Conservation (phyloP, 2,113 vertebrate species). For the Atrichornis clamosus region DNA sequence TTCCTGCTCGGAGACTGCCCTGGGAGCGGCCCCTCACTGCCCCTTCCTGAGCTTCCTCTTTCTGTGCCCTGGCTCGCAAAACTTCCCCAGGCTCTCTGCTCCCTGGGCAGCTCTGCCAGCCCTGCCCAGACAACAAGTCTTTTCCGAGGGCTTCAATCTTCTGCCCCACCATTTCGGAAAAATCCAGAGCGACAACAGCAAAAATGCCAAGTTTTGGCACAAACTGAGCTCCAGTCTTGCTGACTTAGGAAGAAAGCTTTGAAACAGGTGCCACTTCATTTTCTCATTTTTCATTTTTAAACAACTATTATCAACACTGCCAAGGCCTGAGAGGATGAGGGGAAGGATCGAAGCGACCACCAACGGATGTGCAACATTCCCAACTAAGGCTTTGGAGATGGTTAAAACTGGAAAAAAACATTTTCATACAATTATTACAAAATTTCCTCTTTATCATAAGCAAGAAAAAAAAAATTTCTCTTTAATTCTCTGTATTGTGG, state of each 20-base stretch:
- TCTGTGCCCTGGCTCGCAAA: rapidly evolving
- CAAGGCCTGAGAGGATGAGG: neutral
- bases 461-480: neutral
- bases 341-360: neutral
- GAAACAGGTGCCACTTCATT: neutral
- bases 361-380: rapidly evolving
- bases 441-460: neutral
- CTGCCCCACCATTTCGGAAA: rapidly evolving
- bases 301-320: neutral
- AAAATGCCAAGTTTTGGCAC: rapidly evolving
- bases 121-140: neutral
- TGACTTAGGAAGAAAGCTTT: neutral
- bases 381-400: neutral
- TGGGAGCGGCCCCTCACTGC: rapidly evolving
- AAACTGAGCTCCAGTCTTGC: neutral
- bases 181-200: neutral
- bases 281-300: neutral
- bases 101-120: neutral
- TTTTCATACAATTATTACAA: neutral
- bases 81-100: neutral
- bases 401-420: neutral
- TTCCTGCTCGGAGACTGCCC: neutral
- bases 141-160: neutral
- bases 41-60: neutral
- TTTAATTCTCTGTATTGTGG: neutral